Percentiles rank a stretch among this genome's conserved stretches.
Conservation (phyloP, 2,113 vertebrate species). For the Brachirus orientalis region DNA sequence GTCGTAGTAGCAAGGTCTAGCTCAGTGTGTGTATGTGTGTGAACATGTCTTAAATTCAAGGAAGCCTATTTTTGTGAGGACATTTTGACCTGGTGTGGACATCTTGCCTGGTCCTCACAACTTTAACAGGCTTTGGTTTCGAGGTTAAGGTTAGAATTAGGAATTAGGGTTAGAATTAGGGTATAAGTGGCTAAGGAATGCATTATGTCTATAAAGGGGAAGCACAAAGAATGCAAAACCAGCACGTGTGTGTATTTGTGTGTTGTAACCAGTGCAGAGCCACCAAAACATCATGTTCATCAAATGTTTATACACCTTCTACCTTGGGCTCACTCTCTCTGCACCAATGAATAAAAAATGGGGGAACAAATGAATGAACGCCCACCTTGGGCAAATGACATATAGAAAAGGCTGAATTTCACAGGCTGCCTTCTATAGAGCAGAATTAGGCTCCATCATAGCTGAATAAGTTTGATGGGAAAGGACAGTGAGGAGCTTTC, state of each 20-base stretch:
- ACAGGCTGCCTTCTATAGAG: conserved; percentile 50
- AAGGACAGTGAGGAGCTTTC: conserved; percentile 72
- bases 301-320: conserved; percentile 34
- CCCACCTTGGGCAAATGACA: conserved; percentile 46
- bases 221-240: too few relatives aligned
- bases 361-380: conserved; percentile 28
- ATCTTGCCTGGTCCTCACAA: too few relatives aligned
- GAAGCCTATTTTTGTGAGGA: too few relatives aligned
- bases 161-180: too few relatives aligned
- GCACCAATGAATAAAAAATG: background rate
- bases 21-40: background rate
- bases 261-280: background rate
- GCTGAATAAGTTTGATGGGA: conserved; percentile 74
- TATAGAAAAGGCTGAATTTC: conserved; percentile 56
- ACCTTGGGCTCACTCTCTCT: background rate
- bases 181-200: too few relatives aligned
- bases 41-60: too few relatives aligned
- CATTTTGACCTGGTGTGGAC: too few relatives aligned
- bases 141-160: too few relatives aligned
- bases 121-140: too few relatives aligned
- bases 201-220: too few relatives aligned
- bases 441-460: conserved; percentile 73
- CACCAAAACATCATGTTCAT: conserved; percentile 19
- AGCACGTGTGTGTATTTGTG: too few relatives aligned
- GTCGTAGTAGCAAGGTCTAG: background rate